Evolutionary conservation across 2,797 vertebrate genomes (phyloP).

Genomic region (Sciaenops ocellatus): DNA sequence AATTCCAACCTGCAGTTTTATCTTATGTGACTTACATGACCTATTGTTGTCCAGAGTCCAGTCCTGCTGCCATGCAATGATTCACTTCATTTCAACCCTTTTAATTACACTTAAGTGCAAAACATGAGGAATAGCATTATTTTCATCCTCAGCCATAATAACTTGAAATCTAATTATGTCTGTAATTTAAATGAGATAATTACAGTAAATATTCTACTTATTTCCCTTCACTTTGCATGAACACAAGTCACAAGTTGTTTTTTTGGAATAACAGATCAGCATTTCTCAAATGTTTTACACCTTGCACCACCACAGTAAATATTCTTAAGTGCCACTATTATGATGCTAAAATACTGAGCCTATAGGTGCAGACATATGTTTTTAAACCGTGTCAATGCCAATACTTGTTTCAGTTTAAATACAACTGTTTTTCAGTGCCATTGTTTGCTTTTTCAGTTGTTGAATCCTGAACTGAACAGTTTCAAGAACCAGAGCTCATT

Average conservation of each 20-base stretch:
- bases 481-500: too few relatives aligned
- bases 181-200: neutral
- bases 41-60: neutral
- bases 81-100: neutral
- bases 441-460: too few relatives aligned
- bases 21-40: neutral
- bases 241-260: too few relatives aligned
- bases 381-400: too few relatives aligned
- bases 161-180: neutral
- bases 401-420: too few relatives aligned
- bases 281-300: neutral
- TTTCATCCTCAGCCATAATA: neutral
- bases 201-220: neutral
- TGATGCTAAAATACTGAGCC: too few relatives aligned
- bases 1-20: neutral
- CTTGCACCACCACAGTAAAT: neutral
- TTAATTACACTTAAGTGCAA: neutral
- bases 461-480: too few relatives aligned
- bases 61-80: neutral
- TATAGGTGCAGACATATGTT: too few relatives aligned
- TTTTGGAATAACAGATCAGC: too few relatives aligned
- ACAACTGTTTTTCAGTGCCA: too few relatives aligned
- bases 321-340: too few relatives aligned
- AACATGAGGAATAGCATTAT: neutral
- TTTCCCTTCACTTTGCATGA: neutral